Conservation (phyloP, 1,140 invertebrate genomes). For the Plectrocnemia conspersa region DNA sequence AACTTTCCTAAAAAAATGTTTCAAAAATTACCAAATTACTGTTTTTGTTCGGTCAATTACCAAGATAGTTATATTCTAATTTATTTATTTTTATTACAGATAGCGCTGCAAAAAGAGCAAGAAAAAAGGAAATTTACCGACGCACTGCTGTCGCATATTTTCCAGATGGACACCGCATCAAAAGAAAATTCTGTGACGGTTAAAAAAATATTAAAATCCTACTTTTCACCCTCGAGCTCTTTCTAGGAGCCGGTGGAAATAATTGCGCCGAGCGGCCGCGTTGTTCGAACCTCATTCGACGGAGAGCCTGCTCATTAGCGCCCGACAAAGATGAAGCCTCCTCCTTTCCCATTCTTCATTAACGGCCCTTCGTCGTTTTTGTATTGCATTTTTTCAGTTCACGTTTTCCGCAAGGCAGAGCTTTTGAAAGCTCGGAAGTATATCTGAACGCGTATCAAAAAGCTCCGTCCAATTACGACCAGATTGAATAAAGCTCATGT, state of each 20-base stretch:
- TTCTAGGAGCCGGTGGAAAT: too few relatives aligned
- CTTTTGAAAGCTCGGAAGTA: too few relatives aligned
- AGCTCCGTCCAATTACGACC: too few relatives aligned
- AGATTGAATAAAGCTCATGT: too few relatives aligned
- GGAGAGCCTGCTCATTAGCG: conserved; percentile 31
- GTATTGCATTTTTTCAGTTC: conserved; percentile 15
- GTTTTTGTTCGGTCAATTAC: too few relatives aligned
- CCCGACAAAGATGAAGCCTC: conserved; percentile 10
- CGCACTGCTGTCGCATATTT: neutral
- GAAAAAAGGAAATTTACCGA: too few relatives aligned
- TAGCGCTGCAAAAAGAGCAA: too few relatives aligned
- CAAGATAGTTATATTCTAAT: neutral
- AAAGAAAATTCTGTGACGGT: conserved; percentile 9
- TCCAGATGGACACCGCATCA: too few relatives aligned
- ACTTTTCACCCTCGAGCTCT: neutral
- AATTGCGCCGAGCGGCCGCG: conserved; percentile 15
- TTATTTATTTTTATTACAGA: neutral
- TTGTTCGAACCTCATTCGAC: conserved; percentile 28
- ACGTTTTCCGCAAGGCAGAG: conserved; percentile 7
- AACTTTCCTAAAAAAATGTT: neutral
- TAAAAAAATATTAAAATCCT: conserved; percentile 4
- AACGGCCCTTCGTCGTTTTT: neutral
- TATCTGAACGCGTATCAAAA: too few relatives aligned
- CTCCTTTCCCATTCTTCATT: conserved; percentile 14
- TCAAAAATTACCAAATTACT: too few relatives aligned